Base-by-base conservation (phyloP, 2,888 invertebrate species). In the Apocheima hispidaria region DNA sequence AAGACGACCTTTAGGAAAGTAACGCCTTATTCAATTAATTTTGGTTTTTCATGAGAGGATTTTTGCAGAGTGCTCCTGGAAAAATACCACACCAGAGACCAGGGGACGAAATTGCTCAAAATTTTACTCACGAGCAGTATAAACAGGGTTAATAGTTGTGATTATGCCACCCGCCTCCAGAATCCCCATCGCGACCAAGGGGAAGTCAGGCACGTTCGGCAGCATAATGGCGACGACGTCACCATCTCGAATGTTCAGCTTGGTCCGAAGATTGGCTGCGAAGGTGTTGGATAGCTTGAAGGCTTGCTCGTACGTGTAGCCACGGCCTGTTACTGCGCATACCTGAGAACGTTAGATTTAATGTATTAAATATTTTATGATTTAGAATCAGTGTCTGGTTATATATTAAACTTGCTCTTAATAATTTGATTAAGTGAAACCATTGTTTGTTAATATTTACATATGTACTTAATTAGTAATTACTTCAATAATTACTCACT, bases 201-300 rank as follows among this genome's bases (percentile, higher is more conserved):
- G 94, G 75, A 94, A 96, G 83, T 97, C 97, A 0, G 97, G 97
- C 21, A 95, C 75, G 80, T 97, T 97, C 0, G 96, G 96, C 56
- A 97, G 77, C 75, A 96, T 94, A 5, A 97, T 72, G 0, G 95
- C 96, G 0, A 97, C 82, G 0, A 95, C 93, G 73, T 97, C 96
- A 0, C 95, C 95, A 66, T 94, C 93, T 53, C 85, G 85, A 12
- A 96, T 81, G 60, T 95, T 95, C 52, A 96, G 93, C 77, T 95
- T 95, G 21, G 88, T 93, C 49, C 95, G 93, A 53, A 97, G 92
- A 66, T 94, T 94, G 0, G 95, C 94, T 0, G 95, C 94, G 60
- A 96, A 94, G 49, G 95, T 94, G 52, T 93, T 93, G n/a, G 95
- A 93, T 26, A 94, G 88, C 65, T 94, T 94, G 64, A 95, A 93